Base-by-base conservation (phyloP, 2,113 vertebrate species). In the Lipophrys pholis region DNA sequence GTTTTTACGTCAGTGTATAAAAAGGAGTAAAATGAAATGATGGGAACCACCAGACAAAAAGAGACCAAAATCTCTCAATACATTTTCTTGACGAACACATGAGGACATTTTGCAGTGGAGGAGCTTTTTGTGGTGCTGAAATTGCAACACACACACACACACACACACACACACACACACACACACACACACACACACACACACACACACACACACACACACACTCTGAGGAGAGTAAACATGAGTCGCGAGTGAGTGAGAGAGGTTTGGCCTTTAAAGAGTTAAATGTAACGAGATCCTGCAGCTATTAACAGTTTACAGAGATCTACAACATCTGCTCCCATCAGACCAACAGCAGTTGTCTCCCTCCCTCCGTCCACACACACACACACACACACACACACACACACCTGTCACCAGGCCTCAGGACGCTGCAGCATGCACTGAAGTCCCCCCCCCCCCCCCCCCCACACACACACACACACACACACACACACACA, bases 281-380 rank as follows among this genome's bases (percentile, higher is more conserved):
- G 89, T 92, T 91, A 90, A 91, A 87, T 78, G 91, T 90, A 91
- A 92, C 69, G 84, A 86, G 91, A 92, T 90, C 87, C 89, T 77
- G 82, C 77, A 88, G 88, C 89, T 92, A 91, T 91, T 91, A 92
- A 89, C 88, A 88, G 91, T 90, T 92, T 92, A 89, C 85, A 84
- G 78, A 92, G 90, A 81, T 91, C 87, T 86, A 70, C 85, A 86
- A 91, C 91, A 92, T 92, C 91, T 92, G 91, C 88, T 92, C 91
- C 88, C 89, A 86, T 84, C 84, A 87, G 85, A 89, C 80, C 69
- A 70, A 55, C 85, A 84, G 85, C 91, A 92, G 87, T 89, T 92
- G 91, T 87, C 82, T 78, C 48, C 67, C 76, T 75, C 59, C 65
- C 77, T 70, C 81, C 71, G 69, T 77, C 80, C 80, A 30, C 59